Evolutionary conservation across 2,113 vertebrate genomes (phyloP).

Genomic region (Lonchura striata): DNA sequence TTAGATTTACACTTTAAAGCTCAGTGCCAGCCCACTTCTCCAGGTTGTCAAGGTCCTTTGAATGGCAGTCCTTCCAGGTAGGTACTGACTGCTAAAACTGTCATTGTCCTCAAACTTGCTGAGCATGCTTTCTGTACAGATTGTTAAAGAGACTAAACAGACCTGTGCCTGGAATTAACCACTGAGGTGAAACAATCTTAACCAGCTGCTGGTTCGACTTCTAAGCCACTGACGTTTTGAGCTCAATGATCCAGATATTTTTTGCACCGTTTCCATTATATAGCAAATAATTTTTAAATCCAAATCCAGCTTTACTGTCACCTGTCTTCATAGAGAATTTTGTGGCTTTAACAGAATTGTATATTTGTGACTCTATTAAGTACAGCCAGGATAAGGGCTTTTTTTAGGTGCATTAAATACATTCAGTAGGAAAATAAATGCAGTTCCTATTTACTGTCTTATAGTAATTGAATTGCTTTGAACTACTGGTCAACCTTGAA

Average conservation of each 20-base stretch:
- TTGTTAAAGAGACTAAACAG: not conserved
- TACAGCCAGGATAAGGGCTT: not conserved
- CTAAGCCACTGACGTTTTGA: not conserved
- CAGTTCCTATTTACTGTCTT: not conserved
- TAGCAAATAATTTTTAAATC: not conserved
- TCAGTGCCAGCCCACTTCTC: not conserved
- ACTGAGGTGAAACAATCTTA: not conserved
- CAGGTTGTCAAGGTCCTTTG: not conserved
- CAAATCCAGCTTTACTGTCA: not conserved
- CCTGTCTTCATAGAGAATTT: not conserved
- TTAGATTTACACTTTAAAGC: not conserved
- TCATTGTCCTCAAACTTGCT: not conserved
- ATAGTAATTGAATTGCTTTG: constrained; percentile 16
- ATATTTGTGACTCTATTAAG: not conserved
- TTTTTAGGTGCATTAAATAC: not conserved
- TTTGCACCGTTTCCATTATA: not conserved
- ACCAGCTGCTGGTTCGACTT: not conserved
- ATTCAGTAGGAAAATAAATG: not conserved
- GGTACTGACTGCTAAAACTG: not conserved
- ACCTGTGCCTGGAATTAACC: not conserved
- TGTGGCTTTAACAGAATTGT: not conserved
- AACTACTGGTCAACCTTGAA: constrained; percentile 22
- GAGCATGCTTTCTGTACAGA: not conserved
- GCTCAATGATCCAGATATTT: not conserved
- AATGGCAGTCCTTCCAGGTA: not conserved